Conservation (phyloP, 2,113 vertebrate genomes). For the Alces alces region DNA sequence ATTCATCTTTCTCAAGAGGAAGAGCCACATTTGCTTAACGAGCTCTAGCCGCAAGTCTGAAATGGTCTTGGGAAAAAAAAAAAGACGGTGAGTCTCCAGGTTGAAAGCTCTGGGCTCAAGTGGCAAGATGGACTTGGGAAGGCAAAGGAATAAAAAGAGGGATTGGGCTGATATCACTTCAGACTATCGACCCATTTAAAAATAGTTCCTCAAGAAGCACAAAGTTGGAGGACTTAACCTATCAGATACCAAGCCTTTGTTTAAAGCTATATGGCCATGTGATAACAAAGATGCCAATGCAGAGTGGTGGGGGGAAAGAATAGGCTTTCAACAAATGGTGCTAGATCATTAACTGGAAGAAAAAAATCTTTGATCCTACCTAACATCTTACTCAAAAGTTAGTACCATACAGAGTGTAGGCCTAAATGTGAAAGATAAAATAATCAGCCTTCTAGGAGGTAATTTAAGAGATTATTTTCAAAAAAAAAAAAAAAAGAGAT, state of each 20-base stretch:
- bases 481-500: too few species aligned
- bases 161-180: not conserved
- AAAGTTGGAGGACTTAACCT: conserved; percentile 6
- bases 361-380: not conserved
- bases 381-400: not conserved
- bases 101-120: not conserved
- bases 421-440: not conserved
- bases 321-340: not conserved
- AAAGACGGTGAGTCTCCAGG: not conserved
- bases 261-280: not conserved
- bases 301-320: not conserved
- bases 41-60: not conserved
- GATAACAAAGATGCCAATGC: not conserved
- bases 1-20: not conserved
- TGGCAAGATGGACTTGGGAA: not conserved
- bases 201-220: not conserved
- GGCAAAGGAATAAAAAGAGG: not conserved
- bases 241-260: not conserved
- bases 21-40: not conserved
- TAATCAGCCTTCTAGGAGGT: not conserved
- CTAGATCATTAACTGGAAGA: not conserved
- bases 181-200: not conserved
- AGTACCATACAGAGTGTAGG: not conserved
- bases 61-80: not conserved
- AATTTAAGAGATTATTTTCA: conserved; percentile 29